A percentile compares a stretch with the other conserved stretches of the same genome.
Conservation (phyloP, 2,888 invertebrate species). For the Choristoneura rosaceana region DNA sequence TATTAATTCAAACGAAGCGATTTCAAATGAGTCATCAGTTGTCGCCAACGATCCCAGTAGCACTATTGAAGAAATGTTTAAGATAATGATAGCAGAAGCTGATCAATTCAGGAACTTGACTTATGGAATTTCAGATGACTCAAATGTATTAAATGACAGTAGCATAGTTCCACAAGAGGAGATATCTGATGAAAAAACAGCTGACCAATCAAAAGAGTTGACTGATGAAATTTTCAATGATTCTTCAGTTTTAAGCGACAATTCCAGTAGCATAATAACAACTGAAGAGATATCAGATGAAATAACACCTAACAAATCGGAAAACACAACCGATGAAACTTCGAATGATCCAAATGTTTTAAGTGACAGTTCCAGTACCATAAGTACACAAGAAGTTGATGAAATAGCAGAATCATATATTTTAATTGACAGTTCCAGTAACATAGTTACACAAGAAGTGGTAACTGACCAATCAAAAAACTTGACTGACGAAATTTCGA, state of each 20-base stretch:
- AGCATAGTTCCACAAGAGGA: not conserved
- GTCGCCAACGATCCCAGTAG: not conserved
- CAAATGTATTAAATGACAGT: not conserved
- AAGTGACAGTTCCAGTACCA: not conserved
- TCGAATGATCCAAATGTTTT: not conserved
- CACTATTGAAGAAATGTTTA: not conserved
- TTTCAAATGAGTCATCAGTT: not conserved
- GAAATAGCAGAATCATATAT: not conserved
- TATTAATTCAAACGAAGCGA: not conserved
- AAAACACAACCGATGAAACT: not conserved
- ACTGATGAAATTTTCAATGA: not conserved
- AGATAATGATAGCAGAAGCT: not conserved
- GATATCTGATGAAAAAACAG: not conserved
- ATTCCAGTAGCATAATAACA: not conserved
- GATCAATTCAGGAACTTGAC: not conserved
- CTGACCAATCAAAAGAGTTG: not conserved
- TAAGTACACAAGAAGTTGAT: not conserved
- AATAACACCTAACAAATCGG: not conserved
- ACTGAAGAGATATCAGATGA: not conserved
- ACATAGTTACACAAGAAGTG: not conserved
- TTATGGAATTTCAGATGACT: not conserved
- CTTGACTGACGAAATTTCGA: not conserved
- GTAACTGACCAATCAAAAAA: not conserved
- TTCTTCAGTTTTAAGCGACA: not conserved
- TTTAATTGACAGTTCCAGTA: not conserved